Base-by-base conservation (phyloP, 2,888 invertebrate genomes). In the Elmis aenea region DNA sequence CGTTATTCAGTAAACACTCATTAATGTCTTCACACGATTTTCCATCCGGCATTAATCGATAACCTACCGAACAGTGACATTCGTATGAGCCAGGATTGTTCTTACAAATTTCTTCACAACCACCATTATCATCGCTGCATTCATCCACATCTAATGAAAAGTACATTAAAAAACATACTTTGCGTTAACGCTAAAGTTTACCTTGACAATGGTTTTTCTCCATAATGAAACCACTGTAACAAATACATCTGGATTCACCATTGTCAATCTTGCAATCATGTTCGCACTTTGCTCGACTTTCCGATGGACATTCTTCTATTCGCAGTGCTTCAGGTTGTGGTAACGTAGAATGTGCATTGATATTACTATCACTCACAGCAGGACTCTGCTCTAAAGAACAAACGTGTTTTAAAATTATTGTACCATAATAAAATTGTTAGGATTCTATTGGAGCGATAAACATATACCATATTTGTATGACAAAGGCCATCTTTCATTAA, bases 1-100 rank as follows among this genome's bases (percentile, higher is more conserved):
- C 78, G 43, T 79, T 76, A 32, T 71, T 68, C 1, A 61, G 50
- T 5, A 61, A 58, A 48, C 83, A 84, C 32, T 77, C 77, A 54
- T 79, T 73, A 4, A 77, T 62, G 55, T 74, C 72, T 15, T 55
- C 58, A 42, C 72, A 72, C 20, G 73, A 72, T 26, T 48, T 46
- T 24, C 57, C 57, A 33, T 70, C 71, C 0, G 59, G 63, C 22
- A 69, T 67, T 35, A 77, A 62, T 48, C 71, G 65, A 27, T 71
- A 69, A 5, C 79, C 78, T 15, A 58, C 48, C 12, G 64, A 64
- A 46, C 79, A 80, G 21, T 64, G 60, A 51, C 80, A 80, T 23
- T 68, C 66, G 51, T 70, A 76, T n/a, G 73, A 68, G 18, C 79
- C 79, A 0, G 69, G 69, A 22, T 69, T 64, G 55, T 80, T 80